Evolutionary conservation across 2,888 invertebrate genomes (phyloP).

Genomic region (Aporophyla lueneburgensis): DNA sequence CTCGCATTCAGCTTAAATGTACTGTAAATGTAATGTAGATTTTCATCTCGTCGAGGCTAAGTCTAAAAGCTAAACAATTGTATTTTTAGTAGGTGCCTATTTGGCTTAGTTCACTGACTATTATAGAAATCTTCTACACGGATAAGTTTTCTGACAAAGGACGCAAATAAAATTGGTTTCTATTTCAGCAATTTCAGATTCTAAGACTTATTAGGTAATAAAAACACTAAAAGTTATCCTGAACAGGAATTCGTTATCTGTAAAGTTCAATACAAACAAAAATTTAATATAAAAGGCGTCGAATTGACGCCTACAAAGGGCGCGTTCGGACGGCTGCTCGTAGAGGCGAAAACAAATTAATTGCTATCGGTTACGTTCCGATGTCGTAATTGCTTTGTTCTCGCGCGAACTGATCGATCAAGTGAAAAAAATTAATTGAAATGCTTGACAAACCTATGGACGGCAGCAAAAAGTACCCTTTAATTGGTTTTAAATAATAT

Average conservation of each 20-base stretch:
- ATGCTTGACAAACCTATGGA: slow-evolving; percentile 78
- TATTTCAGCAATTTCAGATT: slow-evolving; percentile 2
- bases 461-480: slow-evolving; percentile 65
- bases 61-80: not conserved
- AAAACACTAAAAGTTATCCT: slow-evolving; percentile 45
- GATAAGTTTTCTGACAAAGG: not conserved
- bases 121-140: not conserved
- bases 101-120: not conserved
- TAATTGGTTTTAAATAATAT: slow-evolving; percentile 60
- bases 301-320: slow-evolving; percentile 83
- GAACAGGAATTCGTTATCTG: slow-evolving; percentile 62
- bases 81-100: not conserved
- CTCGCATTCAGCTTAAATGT: too few species aligned
- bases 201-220: slow-evolving; percentile 26
- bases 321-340: slow-evolving; percentile 81
- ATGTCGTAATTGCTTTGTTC: slow-evolving; percentile 89
- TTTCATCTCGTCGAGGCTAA: not conserved
- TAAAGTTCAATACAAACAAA: slow-evolving; percentile 75
- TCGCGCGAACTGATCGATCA: slow-evolving; percentile 84
- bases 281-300: slow-evolving; percentile 84
- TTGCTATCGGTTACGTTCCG: slow-evolving; percentile 88
- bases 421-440: slow-evolving; percentile 89
- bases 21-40: not conserved
- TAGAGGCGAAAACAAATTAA: slow-evolving; percentile 88
- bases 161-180: slow-evolving; percentile 17